Conservation (phyloP, 1,140 invertebrate species). For the Vollenhovia emeryi region DNA sequence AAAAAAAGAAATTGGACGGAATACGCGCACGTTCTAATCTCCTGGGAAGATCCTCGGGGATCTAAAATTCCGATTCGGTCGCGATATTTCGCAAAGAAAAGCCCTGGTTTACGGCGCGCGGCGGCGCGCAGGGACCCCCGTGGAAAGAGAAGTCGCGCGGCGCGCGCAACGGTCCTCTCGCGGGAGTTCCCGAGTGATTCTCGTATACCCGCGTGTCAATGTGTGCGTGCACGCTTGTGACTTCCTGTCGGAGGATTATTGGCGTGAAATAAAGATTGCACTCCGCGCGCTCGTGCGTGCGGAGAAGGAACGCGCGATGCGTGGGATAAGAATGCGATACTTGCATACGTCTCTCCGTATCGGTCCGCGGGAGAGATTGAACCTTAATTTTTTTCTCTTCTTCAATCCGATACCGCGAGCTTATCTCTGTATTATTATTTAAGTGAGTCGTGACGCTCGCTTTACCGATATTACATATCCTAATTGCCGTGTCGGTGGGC, state of each 20-base stretch:
- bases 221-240: slow-evolving; percentile 20
- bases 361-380: slow-evolving; percentile 25
- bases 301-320: slow-evolving; percentile 23
- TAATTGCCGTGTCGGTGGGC: too few relatives aligned
- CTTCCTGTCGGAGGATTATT: slow-evolving; percentile 57
- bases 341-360: slow-evolving; percentile 32
- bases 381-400: too few relatives aligned
- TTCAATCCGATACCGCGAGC: too few relatives aligned
- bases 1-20: background rate
- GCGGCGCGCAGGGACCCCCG: slow-evolving; percentile 30
- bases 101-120: background rate
- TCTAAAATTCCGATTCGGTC: slow-evolving; percentile 43
- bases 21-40: slow-evolving; percentile 24
- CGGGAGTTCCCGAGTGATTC: slow-evolving; percentile 43
- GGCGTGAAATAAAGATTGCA: slow-evolving; percentile 60
- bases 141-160: slow-evolving; percentile 47
- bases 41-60: slow-evolving; percentile 21
- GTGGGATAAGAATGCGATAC: slow-evolving; percentile 57
- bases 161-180: slow-evolving; percentile 13
- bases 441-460: background rate
- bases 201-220: slow-evolving; percentile 49
- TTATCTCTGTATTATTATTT: background rate
- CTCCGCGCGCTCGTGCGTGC: slow-evolving; percentile 21
- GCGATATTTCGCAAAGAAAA: slow-evolving; percentile 34
- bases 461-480: too few relatives aligned